Base-by-base conservation (phyloP, 2,888 invertebrate genomes). In the Brachyptera risi region DNA sequence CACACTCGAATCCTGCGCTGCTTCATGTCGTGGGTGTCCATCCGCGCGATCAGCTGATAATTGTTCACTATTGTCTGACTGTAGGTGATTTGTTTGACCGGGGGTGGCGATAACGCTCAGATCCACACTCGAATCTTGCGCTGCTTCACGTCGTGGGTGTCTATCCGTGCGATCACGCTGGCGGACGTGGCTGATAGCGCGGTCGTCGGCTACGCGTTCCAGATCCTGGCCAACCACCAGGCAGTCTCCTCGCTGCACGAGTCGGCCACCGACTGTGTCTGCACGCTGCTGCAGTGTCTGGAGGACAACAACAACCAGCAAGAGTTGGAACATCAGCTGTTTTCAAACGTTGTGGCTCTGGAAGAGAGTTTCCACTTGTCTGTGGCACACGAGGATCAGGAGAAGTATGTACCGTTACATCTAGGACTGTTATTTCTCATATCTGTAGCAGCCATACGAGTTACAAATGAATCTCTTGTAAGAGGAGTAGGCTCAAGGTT, bases 61-160 rank as follows among this genome's bases (percentile, higher is more conserved):
- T n/a, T n/a, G n/a, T n/a, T n/a, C n/a, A n/a, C 58, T 59, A 42
- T 59, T 57, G 37, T 58, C 58, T 50, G 60, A 58, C 74, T 76
- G 23, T 69, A 82, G 82, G 87, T 86, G 73, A 83, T 87, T 68
- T 91, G 90, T 71, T 77, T 90, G 65, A 83, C 83, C 67, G 86
- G 78, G 68, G 82, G 82, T 65, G 76, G 78, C 17, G 82, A 83
- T 62, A 87, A 87, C 72, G 76, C 83, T 64, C 83, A 85, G 71
- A 81, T 89, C 64, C 84, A 86, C 54, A 77, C 84, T 58, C 88
- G 88, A 74, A 86, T 91, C 26, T 79, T 94, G 58, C 83, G 87
- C 68, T 96, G 96, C 75, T 87, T 95, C 74, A 91, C 91, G 0
- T 92, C 95, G 7, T 97, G 96, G 96, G 84, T 96, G 68, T 85